Evolutionary conservation across 2,888 invertebrate genomes (phyloP).

Genomic region (Amorpha juglandis): DNA sequence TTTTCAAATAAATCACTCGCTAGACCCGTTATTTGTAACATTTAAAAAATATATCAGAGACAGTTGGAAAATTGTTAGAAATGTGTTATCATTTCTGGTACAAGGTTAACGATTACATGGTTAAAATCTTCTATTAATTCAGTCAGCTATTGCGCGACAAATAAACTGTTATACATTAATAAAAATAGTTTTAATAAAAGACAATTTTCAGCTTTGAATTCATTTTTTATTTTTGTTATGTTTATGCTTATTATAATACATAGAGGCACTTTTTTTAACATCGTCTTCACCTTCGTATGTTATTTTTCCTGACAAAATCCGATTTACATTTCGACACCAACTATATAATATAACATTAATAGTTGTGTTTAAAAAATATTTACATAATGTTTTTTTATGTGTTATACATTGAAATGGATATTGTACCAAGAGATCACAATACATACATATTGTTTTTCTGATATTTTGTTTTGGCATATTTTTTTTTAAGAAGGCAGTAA

Average conservation of each 20-base stretch:
- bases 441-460: neutral
- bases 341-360: slow-evolving; percentile 5
- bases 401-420: neutral
- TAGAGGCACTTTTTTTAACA: neutral
- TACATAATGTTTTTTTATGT: neutral
- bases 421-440: neutral
- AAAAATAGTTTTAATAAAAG: neutral
- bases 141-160: neutral
- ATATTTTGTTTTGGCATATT: neutral
- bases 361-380: neutral
- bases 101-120: too few relatives aligned
- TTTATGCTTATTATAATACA: slow-evolving; percentile 3
- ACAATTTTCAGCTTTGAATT: neutral
- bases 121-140: neutral
- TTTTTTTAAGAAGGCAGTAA: neutral
- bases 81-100: too few relatives aligned
- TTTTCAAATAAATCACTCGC: too few relatives aligned
- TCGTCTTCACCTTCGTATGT: slow-evolving; percentile 20
- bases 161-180: neutral
- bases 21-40: too few relatives aligned
- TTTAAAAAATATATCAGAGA: too few relatives aligned
- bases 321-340: slow-evolving; percentile 6
- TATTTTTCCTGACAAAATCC: slow-evolving; percentile 2
- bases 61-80: too few relatives aligned
- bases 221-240: slow-evolving; percentile 7